Percentiles rank a stretch among this genome's conserved stretches.
These are phyloP conservation scores for Temnothorax nylanderi DNA, from an alignment of 1,140 invertebrate species.

Conservation along the genomic window DNA sequence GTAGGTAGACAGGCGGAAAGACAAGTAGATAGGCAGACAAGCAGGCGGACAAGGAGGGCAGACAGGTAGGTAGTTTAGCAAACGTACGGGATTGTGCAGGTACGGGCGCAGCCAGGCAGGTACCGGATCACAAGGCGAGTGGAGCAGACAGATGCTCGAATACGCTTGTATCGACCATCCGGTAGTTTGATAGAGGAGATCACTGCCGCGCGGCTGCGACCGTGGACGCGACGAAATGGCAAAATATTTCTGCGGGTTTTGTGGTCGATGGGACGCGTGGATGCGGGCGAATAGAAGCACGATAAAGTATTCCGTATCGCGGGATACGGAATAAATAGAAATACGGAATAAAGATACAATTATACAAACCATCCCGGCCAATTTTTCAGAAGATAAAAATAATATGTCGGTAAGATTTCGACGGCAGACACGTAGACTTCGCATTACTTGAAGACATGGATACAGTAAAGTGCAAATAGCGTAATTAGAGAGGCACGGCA, in stretches of 20 bases:
- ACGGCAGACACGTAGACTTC: background rate
- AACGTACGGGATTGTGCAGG: background rate
- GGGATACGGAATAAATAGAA: background rate
- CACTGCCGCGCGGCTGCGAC: background rate
- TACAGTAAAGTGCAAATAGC: background rate
- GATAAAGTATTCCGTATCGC: background rate
- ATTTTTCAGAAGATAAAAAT: background rate
- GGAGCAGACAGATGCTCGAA: slow-evolving; percentile 38
- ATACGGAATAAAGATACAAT: background rate
- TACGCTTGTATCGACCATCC: slow-evolving; percentile 26
- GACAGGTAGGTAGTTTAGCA: slow-evolving; percentile 27
- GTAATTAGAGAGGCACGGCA: background rate
- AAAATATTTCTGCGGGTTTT: background rate
- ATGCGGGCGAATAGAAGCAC: background rate
- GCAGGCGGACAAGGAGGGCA: slow-evolving; percentile 14
- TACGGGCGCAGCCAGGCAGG: slow-evolving; percentile 29
- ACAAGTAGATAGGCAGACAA: slow-evolving; percentile 20
- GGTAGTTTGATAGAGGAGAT: slow-evolving; percentile 24
- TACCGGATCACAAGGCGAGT: slow-evolving; percentile 19
- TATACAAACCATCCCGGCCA: background rate
- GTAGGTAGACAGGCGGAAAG: slow-evolving; percentile 34
- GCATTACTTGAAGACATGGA: background rate
- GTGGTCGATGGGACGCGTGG: background rate
- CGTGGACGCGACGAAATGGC: background rate
- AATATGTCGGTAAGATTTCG: background rate